phyloP scores from a whole-genome alignment of 2,797 vertebrate species.

The Lagodon rhomboides region DNA sequence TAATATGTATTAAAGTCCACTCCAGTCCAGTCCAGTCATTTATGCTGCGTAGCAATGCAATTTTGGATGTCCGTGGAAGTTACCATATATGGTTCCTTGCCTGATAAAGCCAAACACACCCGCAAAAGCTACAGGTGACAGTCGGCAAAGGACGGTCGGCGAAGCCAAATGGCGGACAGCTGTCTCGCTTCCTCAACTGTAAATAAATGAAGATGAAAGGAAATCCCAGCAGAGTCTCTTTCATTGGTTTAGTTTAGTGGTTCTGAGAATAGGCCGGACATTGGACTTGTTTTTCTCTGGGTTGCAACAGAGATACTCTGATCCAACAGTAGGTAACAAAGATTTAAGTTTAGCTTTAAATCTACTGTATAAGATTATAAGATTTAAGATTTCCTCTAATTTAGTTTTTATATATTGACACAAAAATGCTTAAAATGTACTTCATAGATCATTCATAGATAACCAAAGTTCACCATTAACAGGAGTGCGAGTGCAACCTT shows the following conservation, averaged over 20 bases:
- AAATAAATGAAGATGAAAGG: constrained; percentile 7
- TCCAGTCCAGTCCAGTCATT: no score
- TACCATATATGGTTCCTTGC: no score
- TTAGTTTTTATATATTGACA: background rate
- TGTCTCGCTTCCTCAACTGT: background rate
- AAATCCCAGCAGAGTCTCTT: background rate
- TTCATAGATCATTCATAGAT: background rate
- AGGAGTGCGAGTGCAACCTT: background rate
- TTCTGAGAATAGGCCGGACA: background rate
- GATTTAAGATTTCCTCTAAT: background rate
- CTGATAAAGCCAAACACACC: background rate
- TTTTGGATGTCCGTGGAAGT: no score
- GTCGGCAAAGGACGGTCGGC: background rate
- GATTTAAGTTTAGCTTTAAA: background rate
- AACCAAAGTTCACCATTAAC: background rate
- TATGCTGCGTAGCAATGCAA: no score
- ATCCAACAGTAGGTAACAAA: constrained; percentile 6
- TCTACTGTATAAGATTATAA: background rate
- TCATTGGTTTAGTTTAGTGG: background rate
- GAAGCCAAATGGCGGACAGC: background rate
- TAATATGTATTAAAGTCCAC: no score
- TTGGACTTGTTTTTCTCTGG: constrained; percentile 1
- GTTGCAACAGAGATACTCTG: constrained; percentile 29
- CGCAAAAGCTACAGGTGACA: background rate
- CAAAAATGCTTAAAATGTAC: background rate